Percentiles rank a stretch among this genome's conserved stretches.
Evolutionary conservation across 2,113 vertebrate genomes (phyloP).

Genomic region (Camelus bactrianus): DNA sequence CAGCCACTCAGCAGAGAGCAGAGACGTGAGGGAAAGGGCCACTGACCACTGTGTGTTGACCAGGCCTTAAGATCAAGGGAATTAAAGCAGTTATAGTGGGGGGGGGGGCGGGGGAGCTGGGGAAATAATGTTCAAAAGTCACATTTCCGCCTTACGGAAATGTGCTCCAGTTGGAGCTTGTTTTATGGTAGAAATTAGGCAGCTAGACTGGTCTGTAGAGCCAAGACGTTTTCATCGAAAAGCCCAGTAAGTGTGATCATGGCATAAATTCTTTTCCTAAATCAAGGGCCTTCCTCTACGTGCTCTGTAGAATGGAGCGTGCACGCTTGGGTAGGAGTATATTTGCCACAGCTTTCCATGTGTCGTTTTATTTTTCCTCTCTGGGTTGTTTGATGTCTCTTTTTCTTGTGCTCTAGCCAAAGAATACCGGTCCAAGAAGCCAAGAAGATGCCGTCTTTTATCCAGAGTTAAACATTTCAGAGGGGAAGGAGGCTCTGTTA

Average conservation of each 20-base stretch:
- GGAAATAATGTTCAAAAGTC: neutral
- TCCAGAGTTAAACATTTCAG: neutral
- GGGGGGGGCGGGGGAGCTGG: neutral
- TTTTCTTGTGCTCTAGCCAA: neutral
- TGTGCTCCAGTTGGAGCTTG: neutral
- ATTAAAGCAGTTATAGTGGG: neutral
- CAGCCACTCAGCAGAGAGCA: neutral
- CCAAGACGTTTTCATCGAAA: neutral
- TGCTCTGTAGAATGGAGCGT: neutral
- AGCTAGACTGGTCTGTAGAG: neutral
- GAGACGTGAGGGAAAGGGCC: neutral
- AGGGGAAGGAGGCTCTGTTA: neutral
- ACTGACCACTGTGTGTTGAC: neutral
- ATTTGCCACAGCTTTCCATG: neutral
- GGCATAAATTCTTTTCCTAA: neutral
- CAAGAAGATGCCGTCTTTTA: neutral
- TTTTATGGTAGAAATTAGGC: neutral
- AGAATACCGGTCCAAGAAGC: neutral
- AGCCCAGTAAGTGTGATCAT: neutral
- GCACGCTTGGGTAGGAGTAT: neutral
- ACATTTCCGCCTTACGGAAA: neutral
- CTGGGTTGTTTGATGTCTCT: neutral
- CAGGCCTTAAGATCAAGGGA: neutral
- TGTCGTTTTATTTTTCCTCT: slow-evolving; percentile 8
- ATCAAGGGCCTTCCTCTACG: neutral